Percentiles rank a stretch among this genome's conserved stretches.
phyloP scores from a whole-genome alignment of 2,888 invertebrate genomes.

The Norana najaformis region DNA sequence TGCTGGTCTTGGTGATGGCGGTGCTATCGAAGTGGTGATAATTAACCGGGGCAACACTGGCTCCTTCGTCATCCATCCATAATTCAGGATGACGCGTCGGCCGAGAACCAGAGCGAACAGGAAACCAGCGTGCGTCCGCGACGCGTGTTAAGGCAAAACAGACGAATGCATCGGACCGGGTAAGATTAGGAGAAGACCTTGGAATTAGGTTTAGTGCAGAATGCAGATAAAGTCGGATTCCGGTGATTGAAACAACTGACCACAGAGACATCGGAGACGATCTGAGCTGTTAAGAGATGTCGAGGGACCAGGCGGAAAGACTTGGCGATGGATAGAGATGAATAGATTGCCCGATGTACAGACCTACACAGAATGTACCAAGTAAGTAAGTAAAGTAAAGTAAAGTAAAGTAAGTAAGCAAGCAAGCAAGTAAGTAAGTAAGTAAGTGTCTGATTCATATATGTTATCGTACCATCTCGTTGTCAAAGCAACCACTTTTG shows the following conservation, averaged over 20 bases:
- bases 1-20: background rate
- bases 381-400: no score
- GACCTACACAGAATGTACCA: no score
- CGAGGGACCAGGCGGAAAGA: no score
- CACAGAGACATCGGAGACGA: no score
- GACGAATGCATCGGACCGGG: background rate
- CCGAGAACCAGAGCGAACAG: background rate
- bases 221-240: background rate
- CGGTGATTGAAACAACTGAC: no score
- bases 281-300: no score
- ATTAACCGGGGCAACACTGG: background rate
- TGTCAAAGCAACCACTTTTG: background rate
- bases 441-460: no score
- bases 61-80: background rate
- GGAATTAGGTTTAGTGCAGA: background rate
- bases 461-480: no score
- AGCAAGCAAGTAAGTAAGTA: no score
- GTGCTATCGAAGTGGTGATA: background rate
- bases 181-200: background rate
- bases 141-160: background rate
- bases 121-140: background rate
- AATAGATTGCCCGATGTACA: no score
- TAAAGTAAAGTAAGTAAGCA: no score
- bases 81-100: background rate
- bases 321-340: no score